These are phyloP conservation scores for Trypoxylus dichotomus DNA, from an alignment of 1,140 invertebrate species.

Conservation along the genomic window DNA sequence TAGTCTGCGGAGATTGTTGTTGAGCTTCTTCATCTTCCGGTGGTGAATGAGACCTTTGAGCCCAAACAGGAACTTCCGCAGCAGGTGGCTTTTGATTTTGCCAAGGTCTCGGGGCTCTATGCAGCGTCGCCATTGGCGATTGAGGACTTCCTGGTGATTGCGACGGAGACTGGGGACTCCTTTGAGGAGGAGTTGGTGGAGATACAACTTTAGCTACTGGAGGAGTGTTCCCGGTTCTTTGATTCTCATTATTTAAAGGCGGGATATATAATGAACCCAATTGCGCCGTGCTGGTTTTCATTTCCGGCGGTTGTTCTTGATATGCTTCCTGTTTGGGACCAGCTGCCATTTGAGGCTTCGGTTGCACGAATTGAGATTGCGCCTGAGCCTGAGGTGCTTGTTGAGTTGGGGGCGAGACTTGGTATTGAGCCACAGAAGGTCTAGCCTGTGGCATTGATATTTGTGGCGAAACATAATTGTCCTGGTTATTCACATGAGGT, in stretches of 20 bases:
- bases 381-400: constrained; percentile 41
- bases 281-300: constrained; percentile 37
- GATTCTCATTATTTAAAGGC: constrained; percentile 47
- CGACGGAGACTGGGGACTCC: background rate
- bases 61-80: constrained; percentile 49
- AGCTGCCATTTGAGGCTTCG: constrained; percentile 31
- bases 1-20: background rate
- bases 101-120: constrained; percentile 52
- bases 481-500: background rate
- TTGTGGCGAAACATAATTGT: constrained; percentile 37
- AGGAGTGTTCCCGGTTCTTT: constrained; percentile 38
- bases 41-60: constrained; percentile 29
- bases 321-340: background rate
- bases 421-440: constrained; percentile 56
- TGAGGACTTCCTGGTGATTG: constrained; percentile 50
- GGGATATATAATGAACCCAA: constrained; percentile 52
- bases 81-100: constrained; percentile 40
- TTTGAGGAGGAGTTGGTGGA: background rate
- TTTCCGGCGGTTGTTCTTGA: background rate
- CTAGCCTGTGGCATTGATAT: constrained; percentile 53
- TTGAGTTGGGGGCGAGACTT: constrained; percentile 55
- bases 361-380: constrained; percentile 30
- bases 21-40: constrained; percentile 23
- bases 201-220: background rate
- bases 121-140: constrained; percentile 49